Conservation (phyloP, 2,888 invertebrate genomes). For the Frankliniella intonsa region DNA sequence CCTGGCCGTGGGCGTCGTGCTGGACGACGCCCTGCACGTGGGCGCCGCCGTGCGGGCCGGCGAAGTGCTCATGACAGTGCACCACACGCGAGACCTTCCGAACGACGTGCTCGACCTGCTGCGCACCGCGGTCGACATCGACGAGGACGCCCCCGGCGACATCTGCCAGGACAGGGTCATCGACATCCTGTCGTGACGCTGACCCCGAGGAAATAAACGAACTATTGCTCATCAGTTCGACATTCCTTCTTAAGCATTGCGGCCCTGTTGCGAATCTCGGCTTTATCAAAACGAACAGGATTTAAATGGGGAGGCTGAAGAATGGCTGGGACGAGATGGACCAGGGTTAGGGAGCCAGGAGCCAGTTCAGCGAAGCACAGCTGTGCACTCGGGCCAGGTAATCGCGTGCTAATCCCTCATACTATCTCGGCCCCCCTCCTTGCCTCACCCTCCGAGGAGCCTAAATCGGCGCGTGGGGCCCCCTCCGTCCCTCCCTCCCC, state of each 20-base stretch:
- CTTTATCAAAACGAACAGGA: no score
- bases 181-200: neutral
- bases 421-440: neutral
- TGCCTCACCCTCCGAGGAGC: neutral
- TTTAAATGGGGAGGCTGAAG: no score
- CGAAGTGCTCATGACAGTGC: neutral
- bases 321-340: no score
- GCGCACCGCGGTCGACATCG: neutral
- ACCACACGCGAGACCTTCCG: neutral
- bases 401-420: neutral
- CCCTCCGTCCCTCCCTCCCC: neutral
- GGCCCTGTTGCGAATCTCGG: no score
- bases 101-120: neutral
- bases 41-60: neutral
- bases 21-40: neutral
- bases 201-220: no score
- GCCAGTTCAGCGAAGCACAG: neutral
- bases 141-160: neutral
- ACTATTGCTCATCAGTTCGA: no score
- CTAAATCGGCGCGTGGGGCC: neutral
- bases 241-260: no score
- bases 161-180: neutral
- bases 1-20: conserved; percentile 1
- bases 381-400: neutral
- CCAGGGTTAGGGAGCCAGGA: no score